Conservation (phyloP, 53 echinoderm and acorn worm genomes). For the Hippasteria phrygiana region DNA sequence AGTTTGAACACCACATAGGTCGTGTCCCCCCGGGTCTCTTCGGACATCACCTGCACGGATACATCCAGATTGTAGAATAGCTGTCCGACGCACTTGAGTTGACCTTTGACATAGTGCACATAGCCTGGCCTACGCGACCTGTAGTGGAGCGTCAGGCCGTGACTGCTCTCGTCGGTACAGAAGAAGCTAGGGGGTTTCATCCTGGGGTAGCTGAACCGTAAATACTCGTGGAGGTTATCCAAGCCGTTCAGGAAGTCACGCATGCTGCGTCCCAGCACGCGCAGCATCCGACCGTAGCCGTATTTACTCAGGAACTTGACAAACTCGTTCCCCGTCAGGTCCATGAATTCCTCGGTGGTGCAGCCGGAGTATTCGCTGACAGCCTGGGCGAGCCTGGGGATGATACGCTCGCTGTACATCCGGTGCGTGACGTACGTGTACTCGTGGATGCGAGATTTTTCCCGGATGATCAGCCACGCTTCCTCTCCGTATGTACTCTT, state of each 20-base stretch:
- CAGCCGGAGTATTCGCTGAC: slow-evolving; percentile 78
- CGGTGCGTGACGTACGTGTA: slow-evolving; percentile 92
- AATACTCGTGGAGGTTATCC: slow-evolving; percentile 95
- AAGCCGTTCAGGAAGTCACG: slow-evolving; percentile 94
- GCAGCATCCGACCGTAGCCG: slow-evolving; percentile 90
- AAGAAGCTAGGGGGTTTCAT: slow-evolving; percentile 97
- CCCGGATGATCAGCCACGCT: slow-evolving; percentile 82
- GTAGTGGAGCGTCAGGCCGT: slow-evolving; percentile 88
- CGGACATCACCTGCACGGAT: slow-evolving; percentile 70
- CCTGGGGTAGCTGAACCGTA: slow-evolving; percentile 96
- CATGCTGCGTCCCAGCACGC: slow-evolving; percentile 91
- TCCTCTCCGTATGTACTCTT: slow-evolving; percentile 85
- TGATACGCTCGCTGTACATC: slow-evolving; percentile 95
- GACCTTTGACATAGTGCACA: slow-evolving; percentile 85
- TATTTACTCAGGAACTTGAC: slow-evolving; percentile 87
- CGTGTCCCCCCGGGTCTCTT: slow-evolving; percentile 67
- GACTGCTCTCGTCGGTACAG: slow-evolving; percentile 77
- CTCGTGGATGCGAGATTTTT: slow-evolving; percentile 89
- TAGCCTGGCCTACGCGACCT: slow-evolving; percentile 80
- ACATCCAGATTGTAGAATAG: slow-evolving; percentile 85
- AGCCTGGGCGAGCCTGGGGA: slow-evolving; percentile 78
- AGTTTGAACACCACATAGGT: slow-evolving; percentile 75
- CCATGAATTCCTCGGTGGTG: slow-evolving; percentile 83
- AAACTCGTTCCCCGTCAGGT: slow-evolving; percentile 73
- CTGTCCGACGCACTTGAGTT: slow-evolving; percentile 82